phyloP scores from a whole-genome alignment of 2,888 invertebrate species.

The Agrotis segetum region DNA sequence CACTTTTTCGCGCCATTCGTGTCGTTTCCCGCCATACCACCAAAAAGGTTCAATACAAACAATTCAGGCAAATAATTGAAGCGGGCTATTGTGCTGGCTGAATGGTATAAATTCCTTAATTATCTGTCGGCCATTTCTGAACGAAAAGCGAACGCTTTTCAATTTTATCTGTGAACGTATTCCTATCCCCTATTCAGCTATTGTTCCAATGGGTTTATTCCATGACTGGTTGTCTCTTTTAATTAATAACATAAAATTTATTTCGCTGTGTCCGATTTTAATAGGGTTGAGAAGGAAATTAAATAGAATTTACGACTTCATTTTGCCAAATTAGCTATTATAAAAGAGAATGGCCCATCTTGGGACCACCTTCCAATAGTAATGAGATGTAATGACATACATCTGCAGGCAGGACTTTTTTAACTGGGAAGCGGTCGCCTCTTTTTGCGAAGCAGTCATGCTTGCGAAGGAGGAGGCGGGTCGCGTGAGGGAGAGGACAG shows the following conservation, averaged over 20 bases:
- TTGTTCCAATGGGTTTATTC: constrained; percentile 27
- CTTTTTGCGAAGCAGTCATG: too few species aligned
- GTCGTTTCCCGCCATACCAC: constrained; percentile 10
- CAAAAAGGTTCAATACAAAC: constrained; percentile 48
- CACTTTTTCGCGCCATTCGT: constrained; percentile 26
- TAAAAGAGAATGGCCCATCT: too few species aligned
- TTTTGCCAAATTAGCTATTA: too few species aligned
- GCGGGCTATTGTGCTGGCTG: constrained; percentile 35
- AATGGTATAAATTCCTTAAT: constrained; percentile 50
- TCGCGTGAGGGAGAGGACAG: too few species aligned
- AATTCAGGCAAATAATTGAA: constrained; percentile 38
- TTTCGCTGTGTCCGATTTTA: constrained; percentile 10
- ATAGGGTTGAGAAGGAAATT: constrained; percentile 6
- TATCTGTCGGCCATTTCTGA: constrained; percentile 32
- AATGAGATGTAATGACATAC: too few species aligned
- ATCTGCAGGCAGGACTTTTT: too few species aligned
- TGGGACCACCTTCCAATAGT: too few species aligned
- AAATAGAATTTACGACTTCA: not conserved
- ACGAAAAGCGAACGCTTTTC: constrained; percentile 37
- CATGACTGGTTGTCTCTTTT: constrained; percentile 24
- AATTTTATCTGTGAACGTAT: constrained; percentile 44
- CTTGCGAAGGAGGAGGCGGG: too few species aligned
- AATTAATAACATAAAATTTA: constrained; percentile 45
- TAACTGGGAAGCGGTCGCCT: too few species aligned
- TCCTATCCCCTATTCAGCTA: constrained; percentile 47